phyloP scores from a whole-genome alignment of 2,888 invertebrate species.

The Salticus scenicus region DNA sequence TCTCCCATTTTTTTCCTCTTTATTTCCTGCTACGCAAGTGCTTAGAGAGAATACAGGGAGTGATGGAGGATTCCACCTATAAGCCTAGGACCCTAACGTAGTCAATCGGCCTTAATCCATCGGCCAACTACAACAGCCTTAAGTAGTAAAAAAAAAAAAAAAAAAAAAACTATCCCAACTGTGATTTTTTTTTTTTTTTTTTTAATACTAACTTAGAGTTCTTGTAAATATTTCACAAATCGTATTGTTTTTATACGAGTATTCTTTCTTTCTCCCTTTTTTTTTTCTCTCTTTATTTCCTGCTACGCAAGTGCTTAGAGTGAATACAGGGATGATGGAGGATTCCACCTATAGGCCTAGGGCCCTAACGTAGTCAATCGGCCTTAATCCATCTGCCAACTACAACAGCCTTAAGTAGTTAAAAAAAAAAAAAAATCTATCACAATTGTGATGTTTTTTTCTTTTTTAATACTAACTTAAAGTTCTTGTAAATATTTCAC shows the following conservation, averaged over 20 bases:
- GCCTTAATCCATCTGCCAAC: no score
- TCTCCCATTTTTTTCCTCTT: conserved; percentile 13
- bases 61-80: no score
- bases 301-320: background rate
- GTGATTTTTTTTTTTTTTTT: conserved; percentile 29
- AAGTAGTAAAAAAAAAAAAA: no score
- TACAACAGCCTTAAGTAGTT: no score
- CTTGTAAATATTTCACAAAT: conserved; percentile 58
- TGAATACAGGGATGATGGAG: conserved; percentile 54
- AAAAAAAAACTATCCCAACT: conserved; percentile 50
- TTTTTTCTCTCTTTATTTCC: conserved; percentile 7
- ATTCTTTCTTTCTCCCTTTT: conserved; percentile 31
- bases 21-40: background rate
- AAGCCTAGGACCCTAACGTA: no score
- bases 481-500: conserved; percentile 55
- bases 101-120: no score
- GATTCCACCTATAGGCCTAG: no score
- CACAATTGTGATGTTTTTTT: conserved; percentile 37
- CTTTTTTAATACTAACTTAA: conserved; percentile 24
- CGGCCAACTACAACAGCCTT: no score
- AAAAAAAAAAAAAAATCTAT: no score
- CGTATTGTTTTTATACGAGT: conserved; percentile 35
- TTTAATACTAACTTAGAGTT: conserved; percentile 19
- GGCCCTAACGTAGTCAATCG: no score
- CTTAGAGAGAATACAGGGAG: conserved; percentile 37